Percentiles rank a stretch among this genome's conserved stretches.
Evolutionary conservation across 1,140 invertebrate species (phyloP).

Genomic region (Dysdera silvatica): DNA sequence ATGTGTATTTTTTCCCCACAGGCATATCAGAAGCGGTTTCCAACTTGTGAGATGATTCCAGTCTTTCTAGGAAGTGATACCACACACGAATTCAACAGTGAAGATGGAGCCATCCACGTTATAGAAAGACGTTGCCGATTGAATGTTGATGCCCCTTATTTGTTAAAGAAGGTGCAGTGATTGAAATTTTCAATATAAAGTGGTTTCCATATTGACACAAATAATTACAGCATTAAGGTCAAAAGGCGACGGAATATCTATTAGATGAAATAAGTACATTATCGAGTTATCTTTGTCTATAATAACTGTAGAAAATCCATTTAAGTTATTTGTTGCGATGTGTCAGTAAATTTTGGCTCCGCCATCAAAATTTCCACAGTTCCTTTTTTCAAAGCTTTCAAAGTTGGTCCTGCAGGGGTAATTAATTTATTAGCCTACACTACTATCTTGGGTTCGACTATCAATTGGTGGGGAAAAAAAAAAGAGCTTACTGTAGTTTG

Average conservation of each 20-base stretch:
- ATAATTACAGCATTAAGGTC: too few species aligned
- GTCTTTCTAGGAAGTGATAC: slow-evolving; percentile 87
- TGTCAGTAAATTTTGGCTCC: too few species aligned
- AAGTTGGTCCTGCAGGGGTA: too few species aligned
- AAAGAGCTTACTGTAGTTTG: too few species aligned
- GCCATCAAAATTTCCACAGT: too few species aligned
- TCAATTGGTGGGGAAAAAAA: too few species aligned
- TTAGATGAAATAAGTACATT: too few species aligned
- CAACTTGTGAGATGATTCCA: slow-evolving; percentile 88
- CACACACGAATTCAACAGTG: slow-evolving; percentile 63
- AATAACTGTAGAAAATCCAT: not conserved
- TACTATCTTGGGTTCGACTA: too few species aligned
- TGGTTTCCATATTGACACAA: not conserved
- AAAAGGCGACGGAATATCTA: too few species aligned
- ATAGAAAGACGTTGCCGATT: slow-evolving; percentile 86
- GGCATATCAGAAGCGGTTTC: slow-evolving; percentile 90
- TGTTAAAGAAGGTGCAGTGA: slow-evolving; percentile 78
- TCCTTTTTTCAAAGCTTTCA: too few species aligned
- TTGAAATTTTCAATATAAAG: not conserved
- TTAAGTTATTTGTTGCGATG: too few species aligned
- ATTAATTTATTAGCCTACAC: too few species aligned
- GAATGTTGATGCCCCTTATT: slow-evolving; percentile 88
- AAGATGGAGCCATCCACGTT: slow-evolving; percentile 68
- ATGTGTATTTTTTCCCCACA: slow-evolving; percentile 46
- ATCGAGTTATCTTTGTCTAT: not conserved